Conservation (phyloP, 2,888 invertebrate genomes). For the Euphydryas editha region DNA sequence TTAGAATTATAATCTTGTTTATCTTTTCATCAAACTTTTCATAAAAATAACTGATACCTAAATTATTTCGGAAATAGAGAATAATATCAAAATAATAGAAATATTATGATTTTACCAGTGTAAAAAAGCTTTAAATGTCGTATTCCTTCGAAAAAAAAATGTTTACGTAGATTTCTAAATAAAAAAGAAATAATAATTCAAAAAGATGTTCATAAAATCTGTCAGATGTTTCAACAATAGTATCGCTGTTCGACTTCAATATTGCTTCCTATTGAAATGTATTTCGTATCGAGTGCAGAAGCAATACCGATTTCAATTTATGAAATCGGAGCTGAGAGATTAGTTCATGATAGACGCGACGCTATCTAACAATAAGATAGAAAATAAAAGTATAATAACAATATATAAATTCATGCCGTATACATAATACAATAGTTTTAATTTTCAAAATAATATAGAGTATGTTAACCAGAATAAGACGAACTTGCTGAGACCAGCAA, state of each 20-base stretch:
- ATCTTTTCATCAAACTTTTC: too few relatives aligned
- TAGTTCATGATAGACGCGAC: slow-evolving; percentile 3
- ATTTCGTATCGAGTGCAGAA: slow-evolving; percentile 19
- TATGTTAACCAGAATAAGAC: too few relatives aligned
- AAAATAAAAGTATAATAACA: background rate
- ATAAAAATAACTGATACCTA: too few relatives aligned
- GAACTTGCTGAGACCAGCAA: too few relatives aligned
- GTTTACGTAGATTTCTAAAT: background rate
- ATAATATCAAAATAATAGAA: background rate
- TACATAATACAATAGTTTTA: background rate
- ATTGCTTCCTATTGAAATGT: slow-evolving; percentile 35
- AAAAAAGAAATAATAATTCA: slow-evolving; percentile 15
- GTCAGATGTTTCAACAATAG: slow-evolving; percentile 17
- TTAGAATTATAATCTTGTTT: too few relatives aligned
- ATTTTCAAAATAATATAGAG: too few relatives aligned
- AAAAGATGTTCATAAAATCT: slow-evolving; percentile 8
- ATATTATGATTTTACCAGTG: background rate
- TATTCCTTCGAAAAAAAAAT: slow-evolving; percentile 13
- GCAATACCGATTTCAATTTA: slow-evolving; percentile 29
- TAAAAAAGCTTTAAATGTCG: slow-evolving; percentile 40
- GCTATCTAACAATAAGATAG: background rate
- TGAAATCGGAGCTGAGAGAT: slow-evolving; percentile 19
- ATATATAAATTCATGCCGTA: too few relatives aligned
- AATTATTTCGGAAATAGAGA: background rate
- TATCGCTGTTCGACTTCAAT: slow-evolving; percentile 19